Evolutionary conservation across 1,140 invertebrate species (phyloP).

Genomic region (Melipona quadrifasciata): DNA sequence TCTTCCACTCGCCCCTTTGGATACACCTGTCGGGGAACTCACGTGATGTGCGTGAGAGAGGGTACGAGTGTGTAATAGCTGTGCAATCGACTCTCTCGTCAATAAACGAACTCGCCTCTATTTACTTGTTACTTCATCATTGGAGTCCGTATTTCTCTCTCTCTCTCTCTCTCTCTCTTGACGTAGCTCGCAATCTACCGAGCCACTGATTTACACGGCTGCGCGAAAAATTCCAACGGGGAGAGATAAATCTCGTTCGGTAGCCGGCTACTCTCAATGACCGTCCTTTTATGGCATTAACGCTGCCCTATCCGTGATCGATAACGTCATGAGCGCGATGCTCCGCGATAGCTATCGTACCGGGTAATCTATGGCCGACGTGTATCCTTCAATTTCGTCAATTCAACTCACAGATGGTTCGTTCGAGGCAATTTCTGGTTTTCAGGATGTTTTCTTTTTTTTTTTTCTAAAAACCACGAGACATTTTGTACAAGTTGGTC

Average conservation of each 20-base stretch:
- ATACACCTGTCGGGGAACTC: background rate
- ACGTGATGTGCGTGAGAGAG: background rate
- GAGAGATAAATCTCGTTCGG: slow-evolving; percentile 48
- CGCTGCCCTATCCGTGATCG: slow-evolving; percentile 21
- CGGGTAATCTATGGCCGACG: background rate
- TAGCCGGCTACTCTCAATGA: slow-evolving; percentile 4
- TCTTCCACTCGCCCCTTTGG: slow-evolving; percentile 12
- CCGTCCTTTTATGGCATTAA: slow-evolving; percentile 47
- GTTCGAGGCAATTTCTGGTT: too few relatives aligned
- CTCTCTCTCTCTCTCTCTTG: background rate
- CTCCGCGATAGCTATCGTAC: background rate
- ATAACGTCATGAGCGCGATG: background rate
- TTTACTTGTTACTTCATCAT: slow-evolving; percentile 73
- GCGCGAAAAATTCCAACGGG: slow-evolving; percentile 38
- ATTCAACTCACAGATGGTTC: too few relatives aligned
- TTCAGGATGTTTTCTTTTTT: too few relatives aligned
- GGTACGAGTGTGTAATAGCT: slow-evolving; percentile 29
- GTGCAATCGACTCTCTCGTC: slow-evolving; percentile 60
- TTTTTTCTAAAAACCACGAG: too few relatives aligned
- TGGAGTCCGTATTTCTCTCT: slow-evolving; percentile 55
- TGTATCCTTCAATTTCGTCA: background rate
- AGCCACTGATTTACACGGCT: slow-evolving; percentile 61
- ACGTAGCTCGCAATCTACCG: slow-evolving; percentile 48
- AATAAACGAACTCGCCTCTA: slow-evolving; percentile 68
- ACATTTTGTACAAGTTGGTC: too few relatives aligned